phyloP scores from a whole-genome alignment of 2,797 vertebrate species.

The Acridotheres tristis region DNA sequence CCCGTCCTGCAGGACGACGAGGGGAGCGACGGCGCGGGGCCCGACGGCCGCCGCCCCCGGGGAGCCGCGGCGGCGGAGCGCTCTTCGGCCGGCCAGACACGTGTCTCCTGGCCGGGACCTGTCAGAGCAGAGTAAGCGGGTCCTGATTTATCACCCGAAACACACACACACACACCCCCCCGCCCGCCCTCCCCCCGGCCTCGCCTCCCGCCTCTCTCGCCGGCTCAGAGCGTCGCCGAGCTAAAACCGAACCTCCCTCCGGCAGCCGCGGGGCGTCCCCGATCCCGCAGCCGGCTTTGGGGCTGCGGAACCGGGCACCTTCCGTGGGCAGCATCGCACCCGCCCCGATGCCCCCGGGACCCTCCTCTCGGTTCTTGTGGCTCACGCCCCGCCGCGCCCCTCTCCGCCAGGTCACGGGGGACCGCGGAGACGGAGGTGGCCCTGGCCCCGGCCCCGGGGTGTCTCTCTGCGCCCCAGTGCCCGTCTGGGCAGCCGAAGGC shows the following conservation, averaged over 20 bases:
- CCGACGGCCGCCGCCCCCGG: not conserved
- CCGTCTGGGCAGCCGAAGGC: not conserved
- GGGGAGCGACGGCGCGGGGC: not conserved
- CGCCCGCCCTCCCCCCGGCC: conserved; percentile 56
- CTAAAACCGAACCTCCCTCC: not conserved
- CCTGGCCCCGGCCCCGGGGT: too few species aligned
- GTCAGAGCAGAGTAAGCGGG: conserved; percentile 67
- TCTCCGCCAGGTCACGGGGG: not conserved
- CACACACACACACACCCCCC: conserved; percentile 61
- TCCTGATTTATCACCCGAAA: conserved; percentile 86
- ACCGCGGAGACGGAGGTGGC: not conserved
- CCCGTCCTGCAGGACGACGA: not conserved
- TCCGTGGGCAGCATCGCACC: not conserved
- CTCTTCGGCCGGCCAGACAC: conserved; percentile 79
- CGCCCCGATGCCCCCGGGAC: not conserved
- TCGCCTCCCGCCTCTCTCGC: not conserved
- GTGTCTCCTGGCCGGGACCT: conserved; percentile 81
- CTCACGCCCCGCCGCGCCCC: not conserved
- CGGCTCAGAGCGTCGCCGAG: not conserved
- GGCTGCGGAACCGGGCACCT: not conserved
- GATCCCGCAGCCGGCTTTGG: not conserved
- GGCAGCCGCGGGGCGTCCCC: not conserved
- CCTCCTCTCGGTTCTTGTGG: not conserved
- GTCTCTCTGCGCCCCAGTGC: too few species aligned
- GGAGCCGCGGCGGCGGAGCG: conserved; percentile 67